Conservation (phyloP, 1,140 invertebrate species). For the Ceratina japonica region DNA sequence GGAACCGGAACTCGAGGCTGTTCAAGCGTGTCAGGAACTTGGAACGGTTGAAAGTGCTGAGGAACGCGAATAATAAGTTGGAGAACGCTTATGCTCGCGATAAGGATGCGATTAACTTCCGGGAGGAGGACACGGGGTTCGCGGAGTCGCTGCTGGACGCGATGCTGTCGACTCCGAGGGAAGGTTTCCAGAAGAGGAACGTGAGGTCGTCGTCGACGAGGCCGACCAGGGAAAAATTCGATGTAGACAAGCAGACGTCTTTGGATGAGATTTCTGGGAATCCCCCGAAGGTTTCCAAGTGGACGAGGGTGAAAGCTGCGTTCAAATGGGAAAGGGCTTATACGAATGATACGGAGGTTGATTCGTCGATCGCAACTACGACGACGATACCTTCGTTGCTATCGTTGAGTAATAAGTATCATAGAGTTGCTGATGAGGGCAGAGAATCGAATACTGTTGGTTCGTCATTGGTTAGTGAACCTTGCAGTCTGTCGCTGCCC, state of each 20-base stretch:
- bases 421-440: conserved; percentile 70
- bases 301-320: conserved; percentile 90
- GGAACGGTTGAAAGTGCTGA: conserved; percentile 84
- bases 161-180: conserved; percentile 60
- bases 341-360: conserved; percentile 60
- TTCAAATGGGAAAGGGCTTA: conserved; percentile 87
- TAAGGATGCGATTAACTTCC: conserved; percentile 33
- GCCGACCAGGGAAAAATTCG: conserved; percentile 76
- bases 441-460: conserved; percentile 36
- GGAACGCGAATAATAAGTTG: conserved; percentile 41
- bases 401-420: conserved; percentile 68
- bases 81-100: conserved; percentile 45
- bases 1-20: conserved; percentile 85
- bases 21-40: conserved; percentile 86
- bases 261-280: conserved; percentile 1
- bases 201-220: conserved; percentile 31
- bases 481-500: conserved; percentile 73
- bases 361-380: conserved; percentile 56
- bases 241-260: conserved; percentile 19
- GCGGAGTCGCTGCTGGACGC: conserved; percentile 67
- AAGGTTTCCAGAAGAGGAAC: conserved; percentile 36
- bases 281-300: conserved; percentile 85
- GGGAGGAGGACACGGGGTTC: conserved; percentile 66
- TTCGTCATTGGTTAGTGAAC: conserved; percentile 47
- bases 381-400: conserved; percentile 56